Evolutionary conservation across 1,140 invertebrate species (phyloP).

Genomic region (Chlorops oryzae): DNA sequence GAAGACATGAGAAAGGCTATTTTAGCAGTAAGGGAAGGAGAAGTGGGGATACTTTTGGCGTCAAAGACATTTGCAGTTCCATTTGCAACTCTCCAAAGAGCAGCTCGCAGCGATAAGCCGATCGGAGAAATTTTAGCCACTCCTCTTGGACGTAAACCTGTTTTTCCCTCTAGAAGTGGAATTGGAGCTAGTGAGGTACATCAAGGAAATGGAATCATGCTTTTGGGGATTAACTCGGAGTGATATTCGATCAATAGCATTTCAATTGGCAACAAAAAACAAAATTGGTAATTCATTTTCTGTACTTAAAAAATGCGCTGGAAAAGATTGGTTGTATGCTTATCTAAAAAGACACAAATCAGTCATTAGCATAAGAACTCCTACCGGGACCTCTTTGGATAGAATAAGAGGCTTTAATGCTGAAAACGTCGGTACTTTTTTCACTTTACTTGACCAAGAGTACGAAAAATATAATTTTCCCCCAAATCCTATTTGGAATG

Average conservation of each 20-base stretch:
- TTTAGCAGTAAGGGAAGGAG: background rate
- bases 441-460: background rate
- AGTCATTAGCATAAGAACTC: background rate
- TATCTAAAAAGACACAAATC: slow-evolving; percentile 29
- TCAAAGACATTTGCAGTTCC: background rate
- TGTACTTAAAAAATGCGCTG: slow-evolving; percentile 19
- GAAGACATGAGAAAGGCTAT: background rate
- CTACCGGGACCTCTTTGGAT: background rate
- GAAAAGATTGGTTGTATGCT: slow-evolving; percentile 23
- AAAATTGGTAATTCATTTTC: slow-evolving; percentile 22
- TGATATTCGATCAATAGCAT: slow-evolving; percentile 16
- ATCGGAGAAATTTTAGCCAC: background rate
- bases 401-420: background rate
- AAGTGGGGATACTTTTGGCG: background rate
- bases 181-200: background rate
- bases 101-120: background rate
- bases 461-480: background rate
- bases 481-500: background rate
- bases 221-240: background rate
- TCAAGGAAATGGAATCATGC: background rate
- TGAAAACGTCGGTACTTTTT: background rate
- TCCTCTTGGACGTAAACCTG: background rate
- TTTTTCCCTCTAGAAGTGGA: background rate
- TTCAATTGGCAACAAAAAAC: slow-evolving; percentile 29
- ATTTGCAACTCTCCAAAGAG: background rate